A percentile compares a stretch with the other conserved stretches of the same genome.
Evolutionary conservation across 2,113 vertebrate species (phyloP).

Genomic region (Typhlomys cinereus): DNA sequence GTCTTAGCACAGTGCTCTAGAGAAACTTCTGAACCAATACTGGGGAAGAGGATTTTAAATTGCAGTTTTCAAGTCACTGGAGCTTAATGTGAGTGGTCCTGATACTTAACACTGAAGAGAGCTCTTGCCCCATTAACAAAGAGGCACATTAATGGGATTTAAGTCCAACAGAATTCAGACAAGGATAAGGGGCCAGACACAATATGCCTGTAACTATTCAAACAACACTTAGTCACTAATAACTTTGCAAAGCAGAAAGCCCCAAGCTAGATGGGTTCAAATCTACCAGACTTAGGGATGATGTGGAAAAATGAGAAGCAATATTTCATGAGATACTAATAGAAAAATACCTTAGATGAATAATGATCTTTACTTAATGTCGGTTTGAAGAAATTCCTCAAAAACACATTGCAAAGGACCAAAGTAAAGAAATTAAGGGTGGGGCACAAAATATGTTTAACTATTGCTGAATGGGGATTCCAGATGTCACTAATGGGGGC

Average conservation of each 20-base stretch:
- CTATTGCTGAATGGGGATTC: too few species aligned
- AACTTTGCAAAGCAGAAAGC: neutral
- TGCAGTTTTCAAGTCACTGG: neutral
- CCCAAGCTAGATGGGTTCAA: too few species aligned
- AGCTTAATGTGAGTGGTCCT: neutral
- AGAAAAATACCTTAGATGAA: neutral
- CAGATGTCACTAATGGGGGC: neutral
- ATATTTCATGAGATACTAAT: neutral
- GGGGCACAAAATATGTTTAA: neutral
- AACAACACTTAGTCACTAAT: neutral
- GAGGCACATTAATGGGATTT: neutral
- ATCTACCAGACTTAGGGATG: neutral
- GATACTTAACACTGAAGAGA: neutral
- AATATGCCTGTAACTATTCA: neutral
- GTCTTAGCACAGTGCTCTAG: neutral
- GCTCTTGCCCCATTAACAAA: neutral
- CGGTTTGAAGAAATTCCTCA: neutral
- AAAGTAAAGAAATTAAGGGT: neutral
- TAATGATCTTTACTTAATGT: neutral
- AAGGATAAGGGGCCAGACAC: neutral
- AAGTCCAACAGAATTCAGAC: neutral
- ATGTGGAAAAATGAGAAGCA: neutral
- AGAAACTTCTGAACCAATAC: neutral
- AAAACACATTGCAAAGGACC: neutral
- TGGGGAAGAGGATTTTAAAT: neutral